phyloP scores from a whole-genome alignment of 1,140 invertebrate genomes.

The Hycleus cichorii region DNA sequence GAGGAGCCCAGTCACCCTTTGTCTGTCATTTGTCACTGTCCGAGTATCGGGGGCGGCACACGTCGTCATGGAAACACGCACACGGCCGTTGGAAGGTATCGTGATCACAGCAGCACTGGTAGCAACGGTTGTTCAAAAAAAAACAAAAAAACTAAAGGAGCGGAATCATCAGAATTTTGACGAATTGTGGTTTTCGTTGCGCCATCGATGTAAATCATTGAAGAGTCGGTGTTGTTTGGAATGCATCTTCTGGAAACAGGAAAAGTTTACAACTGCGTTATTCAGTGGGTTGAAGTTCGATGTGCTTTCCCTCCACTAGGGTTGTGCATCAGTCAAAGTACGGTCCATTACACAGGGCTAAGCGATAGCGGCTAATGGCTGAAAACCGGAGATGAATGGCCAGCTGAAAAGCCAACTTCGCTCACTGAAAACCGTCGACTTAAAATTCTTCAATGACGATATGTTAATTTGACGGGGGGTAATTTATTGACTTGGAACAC shows the following conservation, averaged over 20 bases:
- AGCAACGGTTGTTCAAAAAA: too few species aligned
- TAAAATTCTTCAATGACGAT: constrained; percentile 22
- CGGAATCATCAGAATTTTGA: too few species aligned
- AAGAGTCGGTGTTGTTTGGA: too few species aligned
- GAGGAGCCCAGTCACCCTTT: constrained; percentile 38
- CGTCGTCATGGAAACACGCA: constrained; percentile 34
- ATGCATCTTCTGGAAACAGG: too few species aligned
- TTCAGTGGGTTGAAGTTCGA: too few species aligned
- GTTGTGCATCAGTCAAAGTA: constrained; percentile 34
- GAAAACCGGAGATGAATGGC: constrained; percentile 37
- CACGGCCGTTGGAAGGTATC: constrained; percentile 16
- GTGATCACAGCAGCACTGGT: neutral
- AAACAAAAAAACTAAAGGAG: too few species aligned
- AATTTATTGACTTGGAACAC: too few species aligned
- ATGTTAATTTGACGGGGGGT: constrained; percentile 25
- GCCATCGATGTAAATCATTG: too few species aligned
- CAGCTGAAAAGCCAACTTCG: constrained; percentile 32
- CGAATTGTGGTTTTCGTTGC: too few species aligned
- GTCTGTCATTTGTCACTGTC: constrained; percentile 40
- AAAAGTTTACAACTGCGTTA: too few species aligned
- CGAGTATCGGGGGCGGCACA: constrained; percentile 31
- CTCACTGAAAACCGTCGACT: constrained; percentile 27
- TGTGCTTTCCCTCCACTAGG: too few species aligned
- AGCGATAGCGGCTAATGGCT: constrained; percentile 38
- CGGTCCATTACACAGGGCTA: constrained; percentile 36